These are phyloP conservation scores for Brachypodius melanocephalos DNA, from an alignment of 2,113 vertebrate species.

Conservation along the genomic window DNA sequence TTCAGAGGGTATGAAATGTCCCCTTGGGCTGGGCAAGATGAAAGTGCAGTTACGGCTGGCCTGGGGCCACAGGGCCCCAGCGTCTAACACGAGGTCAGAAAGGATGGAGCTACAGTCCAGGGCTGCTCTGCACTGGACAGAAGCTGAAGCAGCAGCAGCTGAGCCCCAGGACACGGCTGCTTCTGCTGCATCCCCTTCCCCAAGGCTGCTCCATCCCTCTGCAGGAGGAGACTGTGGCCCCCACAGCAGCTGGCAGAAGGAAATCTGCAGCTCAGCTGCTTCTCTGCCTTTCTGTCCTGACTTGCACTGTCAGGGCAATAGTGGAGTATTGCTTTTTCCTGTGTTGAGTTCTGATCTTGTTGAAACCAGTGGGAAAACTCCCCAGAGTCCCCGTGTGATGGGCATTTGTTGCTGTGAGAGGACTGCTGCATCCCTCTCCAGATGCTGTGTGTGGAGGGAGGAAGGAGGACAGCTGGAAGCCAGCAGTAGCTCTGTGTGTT, in stretches of 20 bases:
- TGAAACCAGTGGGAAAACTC: background rate
- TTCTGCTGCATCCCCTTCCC: background rate
- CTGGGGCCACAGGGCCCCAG: background rate
- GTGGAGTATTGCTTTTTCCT: background rate
- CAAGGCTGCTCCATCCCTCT: background rate
- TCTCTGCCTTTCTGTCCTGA: background rate
- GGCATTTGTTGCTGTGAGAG: background rate
- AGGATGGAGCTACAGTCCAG: background rate
- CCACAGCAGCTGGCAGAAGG: background rate
- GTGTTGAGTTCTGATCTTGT: background rate
- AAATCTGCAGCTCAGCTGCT: conserved; percentile 27
- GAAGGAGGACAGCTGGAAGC: background rate
- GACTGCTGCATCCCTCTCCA: background rate
- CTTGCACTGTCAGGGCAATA: background rate
- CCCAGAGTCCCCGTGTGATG: accelerated
- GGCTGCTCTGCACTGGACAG: background rate
- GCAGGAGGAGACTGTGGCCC: background rate
- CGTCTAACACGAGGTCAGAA: background rate
- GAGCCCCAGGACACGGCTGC: background rate
- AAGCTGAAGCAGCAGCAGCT: background rate
- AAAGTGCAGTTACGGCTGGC: conserved; percentile 11
- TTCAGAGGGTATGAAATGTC: background rate
- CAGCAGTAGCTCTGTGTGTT: accelerated
- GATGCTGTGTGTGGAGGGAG: background rate
- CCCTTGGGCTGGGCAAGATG: conserved; percentile 1